These are phyloP conservation scores for Diadophis punctatus DNA, from an alignment of 2,113 vertebrate species.

Conservation along the genomic window DNA sequence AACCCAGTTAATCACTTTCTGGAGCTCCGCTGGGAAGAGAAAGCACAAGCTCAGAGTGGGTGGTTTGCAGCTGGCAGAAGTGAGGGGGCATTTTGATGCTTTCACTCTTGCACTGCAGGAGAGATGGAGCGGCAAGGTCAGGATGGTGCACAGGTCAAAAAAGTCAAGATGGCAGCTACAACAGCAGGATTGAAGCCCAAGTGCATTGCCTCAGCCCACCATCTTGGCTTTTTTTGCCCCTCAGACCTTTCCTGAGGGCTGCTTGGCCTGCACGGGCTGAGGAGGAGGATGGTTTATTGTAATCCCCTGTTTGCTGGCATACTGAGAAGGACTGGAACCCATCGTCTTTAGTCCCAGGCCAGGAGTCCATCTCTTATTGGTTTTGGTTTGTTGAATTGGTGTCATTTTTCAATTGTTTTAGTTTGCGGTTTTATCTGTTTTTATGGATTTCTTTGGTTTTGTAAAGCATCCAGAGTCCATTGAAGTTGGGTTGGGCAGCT, in stretches of 20 bases:
- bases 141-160: not conserved
- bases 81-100: accelerated
- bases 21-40: not conserved
- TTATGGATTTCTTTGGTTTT: not conserved
- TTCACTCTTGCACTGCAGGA: not conserved
- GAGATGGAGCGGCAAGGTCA: not conserved
- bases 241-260: not conserved
- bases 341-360: not conserved
- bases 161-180: not conserved
- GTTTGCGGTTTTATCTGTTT: not conserved
- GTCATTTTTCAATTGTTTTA: not conserved
- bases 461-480: not conserved
- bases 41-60: not conserved
- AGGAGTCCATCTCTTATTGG: not conserved
- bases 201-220: too few relatives aligned
- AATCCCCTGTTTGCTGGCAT: not conserved
- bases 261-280: not conserved
- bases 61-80: not conserved
- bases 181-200: not conserved
- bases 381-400: not conserved
- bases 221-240: not conserved
- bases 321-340: not conserved
- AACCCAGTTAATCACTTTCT: constrained; percentile 5
- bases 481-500: not conserved
- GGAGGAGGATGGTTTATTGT: not conserved